Evolutionary conservation across 2,113 vertebrate species (phyloP).

Genomic region (Brachyistius frenatus): DNA sequence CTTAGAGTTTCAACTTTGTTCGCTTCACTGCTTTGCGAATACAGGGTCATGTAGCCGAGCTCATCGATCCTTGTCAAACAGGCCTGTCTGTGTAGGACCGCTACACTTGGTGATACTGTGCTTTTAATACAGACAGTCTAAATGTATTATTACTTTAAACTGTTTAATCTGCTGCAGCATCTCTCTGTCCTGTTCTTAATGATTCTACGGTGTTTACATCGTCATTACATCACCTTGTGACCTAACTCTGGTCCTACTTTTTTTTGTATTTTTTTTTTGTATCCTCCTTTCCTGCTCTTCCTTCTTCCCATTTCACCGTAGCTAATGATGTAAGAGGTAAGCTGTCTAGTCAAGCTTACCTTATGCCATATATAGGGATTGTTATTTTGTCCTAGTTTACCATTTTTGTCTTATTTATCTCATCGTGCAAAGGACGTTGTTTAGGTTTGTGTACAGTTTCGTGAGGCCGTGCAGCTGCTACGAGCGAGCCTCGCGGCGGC

Average conservation of each 20-base stretch:
- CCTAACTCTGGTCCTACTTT: conserved; percentile 22
- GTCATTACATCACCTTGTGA: conserved; percentile 38
- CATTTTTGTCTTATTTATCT: conserved; percentile 74
- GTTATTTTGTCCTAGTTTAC: conserved; percentile 71
- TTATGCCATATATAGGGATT: conserved; percentile 79
- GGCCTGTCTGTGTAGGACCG: conserved; percentile 34
- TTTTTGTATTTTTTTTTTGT: not conserved
- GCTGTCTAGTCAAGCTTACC: conserved; percentile 65
- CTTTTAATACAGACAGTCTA: not conserved
- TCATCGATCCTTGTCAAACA: conserved; percentile 70
- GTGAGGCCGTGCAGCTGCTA: conserved; percentile 48
- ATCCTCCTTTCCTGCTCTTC: conserved; percentile 4
- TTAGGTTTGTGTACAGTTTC: conserved; percentile 64
- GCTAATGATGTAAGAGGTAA: conserved; percentile 81
- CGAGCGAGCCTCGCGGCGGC: not conserved
- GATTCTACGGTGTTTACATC: conserved; percentile 8
- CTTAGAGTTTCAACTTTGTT: conserved; percentile 59
- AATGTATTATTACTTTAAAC: conserved; percentile 6
- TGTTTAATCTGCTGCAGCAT: not conserved
- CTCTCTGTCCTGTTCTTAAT: conserved; percentile 2
- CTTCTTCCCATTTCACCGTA: conserved; percentile 23
- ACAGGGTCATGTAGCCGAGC: conserved; percentile 54
- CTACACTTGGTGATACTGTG: not conserved
- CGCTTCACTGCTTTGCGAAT: conserved; percentile 45
- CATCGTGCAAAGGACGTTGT: conserved; percentile 38